phyloP scores from a whole-genome alignment of 2,113 vertebrate genomes.

The Pantherophis guttatus region DNA sequence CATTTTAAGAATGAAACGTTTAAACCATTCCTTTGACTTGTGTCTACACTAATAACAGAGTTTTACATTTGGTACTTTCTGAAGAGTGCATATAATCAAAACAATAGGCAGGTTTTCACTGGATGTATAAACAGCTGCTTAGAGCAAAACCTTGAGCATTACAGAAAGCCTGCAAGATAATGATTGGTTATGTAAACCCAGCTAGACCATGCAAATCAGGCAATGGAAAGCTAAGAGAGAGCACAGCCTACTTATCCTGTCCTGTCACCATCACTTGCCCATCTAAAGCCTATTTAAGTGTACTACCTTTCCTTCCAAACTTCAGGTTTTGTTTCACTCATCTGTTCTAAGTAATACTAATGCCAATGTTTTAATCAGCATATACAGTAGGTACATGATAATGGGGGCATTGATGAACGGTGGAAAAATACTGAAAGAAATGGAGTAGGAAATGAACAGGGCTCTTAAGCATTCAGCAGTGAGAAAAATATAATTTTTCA shows the following conservation, averaged over 20 bases:
- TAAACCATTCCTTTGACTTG: neutral
- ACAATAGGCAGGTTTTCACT: constrained; percentile 2
- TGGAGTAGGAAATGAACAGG: neutral
- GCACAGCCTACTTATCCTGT: constrained; percentile 34
- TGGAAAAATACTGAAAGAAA: neutral
- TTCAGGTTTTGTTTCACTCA: neutral
- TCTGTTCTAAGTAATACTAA: neutral
- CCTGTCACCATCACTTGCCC: constrained; percentile 5
- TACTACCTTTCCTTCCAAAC: neutral
- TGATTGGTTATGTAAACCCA: constrained; percentile 35
- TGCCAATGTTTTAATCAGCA: neutral
- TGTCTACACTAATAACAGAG: neutral
- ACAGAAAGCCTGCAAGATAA: constrained; percentile 44
- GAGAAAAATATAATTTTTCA: neutral
- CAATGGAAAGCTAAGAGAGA: constrained; percentile 33
- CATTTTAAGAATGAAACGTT: constrained; percentile 16
- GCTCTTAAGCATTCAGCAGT: neutral
- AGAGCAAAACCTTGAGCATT: constrained; percentile 30
- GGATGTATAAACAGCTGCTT: constrained; percentile 26
- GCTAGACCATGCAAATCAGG: constrained; percentile 30
- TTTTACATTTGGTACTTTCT: neutral
- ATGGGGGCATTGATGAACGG: neutral
- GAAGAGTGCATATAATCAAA: neutral
- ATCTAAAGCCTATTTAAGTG: constrained; percentile 12
- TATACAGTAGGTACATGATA: neutral